A percentile compares a stretch with the other conserved stretches of the same genome.
These are phyloP conservation scores for Oncorhynchus gorbuscha DNA, from an alignment of 2,113 vertebrate species.

Conservation along the genomic window DNA sequence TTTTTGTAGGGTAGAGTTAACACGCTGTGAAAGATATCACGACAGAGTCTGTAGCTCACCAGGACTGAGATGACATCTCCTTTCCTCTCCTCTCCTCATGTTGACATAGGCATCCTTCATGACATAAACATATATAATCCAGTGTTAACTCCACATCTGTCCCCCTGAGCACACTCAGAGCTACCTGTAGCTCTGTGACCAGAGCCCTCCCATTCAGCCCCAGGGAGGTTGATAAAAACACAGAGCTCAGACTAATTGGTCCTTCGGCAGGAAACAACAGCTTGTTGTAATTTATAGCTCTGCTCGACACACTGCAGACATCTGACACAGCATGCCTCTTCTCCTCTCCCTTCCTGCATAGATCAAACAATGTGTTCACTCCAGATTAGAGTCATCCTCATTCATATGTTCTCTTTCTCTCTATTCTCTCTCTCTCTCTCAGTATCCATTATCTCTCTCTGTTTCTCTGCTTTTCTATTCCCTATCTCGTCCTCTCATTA, in stretches of 20 bases:
- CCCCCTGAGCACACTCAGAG: no score
- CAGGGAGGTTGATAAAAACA: constrained; percentile 54
- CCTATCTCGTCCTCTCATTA: no score
- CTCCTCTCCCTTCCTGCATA: constrained; percentile 31
- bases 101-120: no score
- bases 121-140: no score
- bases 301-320: constrained; percentile 55
- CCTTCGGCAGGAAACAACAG: constrained; percentile 72
- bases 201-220: not conserved
- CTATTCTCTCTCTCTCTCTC: not conserved
- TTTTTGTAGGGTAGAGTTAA: constrained; percentile 21
- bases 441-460: not conserved
- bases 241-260: constrained; percentile 69
- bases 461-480: not conserved
- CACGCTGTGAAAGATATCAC: constrained; percentile 15
- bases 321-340: constrained; percentile 49
- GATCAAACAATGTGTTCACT: constrained; percentile 58
- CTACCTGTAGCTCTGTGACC: no score
- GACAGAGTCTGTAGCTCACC: no score
- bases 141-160: no score
- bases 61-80: no score
- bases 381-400: no score
- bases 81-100: no score
- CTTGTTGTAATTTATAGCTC: constrained; percentile 70
- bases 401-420: not conserved